A percentile compares a stretch with the other conserved stretches of the same genome.
Evolutionary conservation across 2,113 vertebrate species (phyloP).

Genomic region (Rhynchopsitta pachyrhyncha): DNA sequence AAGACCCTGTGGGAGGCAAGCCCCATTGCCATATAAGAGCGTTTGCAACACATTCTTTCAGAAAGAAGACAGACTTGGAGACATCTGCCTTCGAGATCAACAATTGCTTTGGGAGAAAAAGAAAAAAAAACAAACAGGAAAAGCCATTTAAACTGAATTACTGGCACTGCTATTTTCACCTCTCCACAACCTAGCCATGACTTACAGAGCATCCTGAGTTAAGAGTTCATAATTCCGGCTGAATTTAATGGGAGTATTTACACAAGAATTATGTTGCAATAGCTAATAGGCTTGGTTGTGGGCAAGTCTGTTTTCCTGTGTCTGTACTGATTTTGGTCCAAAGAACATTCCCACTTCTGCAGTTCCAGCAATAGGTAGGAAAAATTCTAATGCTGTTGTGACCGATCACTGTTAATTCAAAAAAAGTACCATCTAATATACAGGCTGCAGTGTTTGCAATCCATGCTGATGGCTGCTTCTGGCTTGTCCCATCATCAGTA

Average conservation of each 20-base stretch:
- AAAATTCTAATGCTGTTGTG: neutral
- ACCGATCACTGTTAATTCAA: neutral
- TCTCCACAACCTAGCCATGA: slow-evolving; percentile 19
- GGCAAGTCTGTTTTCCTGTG: neutral
- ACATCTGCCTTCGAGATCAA: slow-evolving; percentile 20
- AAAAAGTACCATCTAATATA: neutral
- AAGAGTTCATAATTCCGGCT: slow-evolving; percentile 3
- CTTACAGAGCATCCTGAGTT: slow-evolving; percentile 22
- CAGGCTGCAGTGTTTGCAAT: neutral
- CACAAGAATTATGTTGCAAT: slow-evolving; percentile 39
- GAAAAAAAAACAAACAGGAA: neutral
- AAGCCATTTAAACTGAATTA: slow-evolving; percentile 20
- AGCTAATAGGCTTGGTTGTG: neutral
- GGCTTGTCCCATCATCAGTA: neutral
- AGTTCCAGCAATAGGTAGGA: neutral
- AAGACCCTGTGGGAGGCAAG: neutral
- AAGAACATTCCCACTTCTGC: neutral
- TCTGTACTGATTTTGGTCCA: neutral
- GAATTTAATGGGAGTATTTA: slow-evolving; percentile 32
- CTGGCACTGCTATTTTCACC: slow-evolving; percentile 23
- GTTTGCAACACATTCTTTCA: neutral
- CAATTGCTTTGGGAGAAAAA: neutral
- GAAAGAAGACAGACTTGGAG: neutral
- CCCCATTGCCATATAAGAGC: neutral
- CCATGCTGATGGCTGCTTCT: neutral